Conservation (phyloP, 2,113 vertebrate genomes). For the Apodemus sylvaticus region DNA sequence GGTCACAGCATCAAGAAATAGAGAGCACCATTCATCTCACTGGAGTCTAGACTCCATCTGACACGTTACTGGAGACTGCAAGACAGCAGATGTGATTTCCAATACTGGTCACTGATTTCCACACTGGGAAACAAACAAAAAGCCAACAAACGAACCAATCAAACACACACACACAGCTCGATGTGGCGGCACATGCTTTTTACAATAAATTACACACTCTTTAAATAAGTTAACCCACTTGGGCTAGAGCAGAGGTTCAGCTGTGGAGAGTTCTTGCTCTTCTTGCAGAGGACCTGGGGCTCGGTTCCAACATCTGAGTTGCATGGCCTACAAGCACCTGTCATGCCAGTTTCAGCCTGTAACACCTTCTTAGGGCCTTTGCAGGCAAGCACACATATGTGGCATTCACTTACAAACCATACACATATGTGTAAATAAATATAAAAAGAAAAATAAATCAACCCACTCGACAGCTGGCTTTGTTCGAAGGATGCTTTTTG, state of each 20-base stretch:
- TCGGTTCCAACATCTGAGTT: not conserved
- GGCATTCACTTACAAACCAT: not conserved
- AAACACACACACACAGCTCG: not conserved
- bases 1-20: fast-evolving
- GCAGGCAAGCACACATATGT: not conserved
- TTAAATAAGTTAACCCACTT: not conserved
- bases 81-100: not conserved
- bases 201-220: not conserved
- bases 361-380: too few relatives aligned
- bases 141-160: not conserved
- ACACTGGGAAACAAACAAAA: not conserved
- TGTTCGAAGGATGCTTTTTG: not conserved
- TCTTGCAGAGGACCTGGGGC: not conserved
- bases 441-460: not conserved
- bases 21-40: not conserved
- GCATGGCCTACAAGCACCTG: too few relatives aligned
- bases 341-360: too few relatives aligned
- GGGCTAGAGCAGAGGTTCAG: not conserved
- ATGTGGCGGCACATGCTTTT: fast-evolving
- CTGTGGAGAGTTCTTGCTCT: not conserved
- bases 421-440: not conserved
- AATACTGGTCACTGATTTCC: not conserved
- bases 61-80: fast-evolving
- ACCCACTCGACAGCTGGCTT: not conserved
- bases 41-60: not conserved